A percentile compares a stretch with the other conserved stretches of the same genome.
Evolutionary conservation across 2,113 vertebrate genomes (phyloP).

Genomic region (Sminthopsis crassicaudata): DNA sequence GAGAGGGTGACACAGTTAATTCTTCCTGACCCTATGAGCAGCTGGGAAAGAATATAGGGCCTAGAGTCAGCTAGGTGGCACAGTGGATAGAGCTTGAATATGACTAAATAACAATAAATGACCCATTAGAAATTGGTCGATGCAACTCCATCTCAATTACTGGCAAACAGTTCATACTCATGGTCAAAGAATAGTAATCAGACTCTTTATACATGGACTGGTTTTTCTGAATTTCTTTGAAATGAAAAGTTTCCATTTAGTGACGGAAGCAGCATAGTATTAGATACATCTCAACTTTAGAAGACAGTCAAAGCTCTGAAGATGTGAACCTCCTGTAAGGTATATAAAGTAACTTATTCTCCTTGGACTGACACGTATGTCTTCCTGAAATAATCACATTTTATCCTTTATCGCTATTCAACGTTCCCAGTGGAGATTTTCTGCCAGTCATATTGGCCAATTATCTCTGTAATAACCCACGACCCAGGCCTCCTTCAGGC

Average conservation of each 20-base stretch:
- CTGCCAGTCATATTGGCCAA: background rate
- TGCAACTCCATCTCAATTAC: background rate
- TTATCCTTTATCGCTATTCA: background rate
- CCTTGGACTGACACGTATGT: no score
- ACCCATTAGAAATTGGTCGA: background rate
- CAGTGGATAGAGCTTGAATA: no score
- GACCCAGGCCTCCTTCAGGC: background rate
- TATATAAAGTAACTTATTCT: background rate
- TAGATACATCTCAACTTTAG: background rate
- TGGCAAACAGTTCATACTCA: no score
- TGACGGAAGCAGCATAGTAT: background rate
- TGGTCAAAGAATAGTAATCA: background rate
- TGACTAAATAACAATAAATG: background rate
- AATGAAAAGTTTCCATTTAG: background rate
- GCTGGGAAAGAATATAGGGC: no score
- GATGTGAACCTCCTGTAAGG: background rate
- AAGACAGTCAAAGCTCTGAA: background rate
- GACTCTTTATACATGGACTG: background rate
- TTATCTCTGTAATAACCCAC: background rate
- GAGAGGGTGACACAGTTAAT: no score
- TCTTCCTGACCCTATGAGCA: no score
- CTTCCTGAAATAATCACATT: background rate
- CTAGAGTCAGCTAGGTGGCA: no score
- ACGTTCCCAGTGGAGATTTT: accelerated
- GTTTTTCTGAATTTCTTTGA: background rate